Evolutionary conservation across 2,113 vertebrate genomes (phyloP).

Genomic region (Sylvietta virens): DNA sequence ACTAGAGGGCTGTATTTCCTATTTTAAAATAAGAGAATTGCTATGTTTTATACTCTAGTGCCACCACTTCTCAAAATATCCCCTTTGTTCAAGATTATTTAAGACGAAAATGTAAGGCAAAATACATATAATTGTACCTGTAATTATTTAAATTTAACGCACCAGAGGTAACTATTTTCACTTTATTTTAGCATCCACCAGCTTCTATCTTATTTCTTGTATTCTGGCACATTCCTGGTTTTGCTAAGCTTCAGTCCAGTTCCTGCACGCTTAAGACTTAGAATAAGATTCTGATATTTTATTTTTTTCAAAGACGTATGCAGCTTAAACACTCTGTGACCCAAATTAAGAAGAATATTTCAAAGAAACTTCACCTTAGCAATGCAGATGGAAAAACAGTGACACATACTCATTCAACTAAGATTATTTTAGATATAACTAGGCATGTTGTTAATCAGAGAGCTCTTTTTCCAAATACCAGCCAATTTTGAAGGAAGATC

Average conservation of each 20-base stretch:
- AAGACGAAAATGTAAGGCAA: neutral
- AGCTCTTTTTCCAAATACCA: neutral
- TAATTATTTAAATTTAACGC: neutral
- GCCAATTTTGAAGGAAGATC: neutral
- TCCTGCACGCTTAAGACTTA: neutral
- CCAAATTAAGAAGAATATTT: neutral
- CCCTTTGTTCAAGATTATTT: neutral
- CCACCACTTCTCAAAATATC: neutral
- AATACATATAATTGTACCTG: neutral
- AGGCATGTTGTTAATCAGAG: neutral
- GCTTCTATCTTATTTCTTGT: neutral
- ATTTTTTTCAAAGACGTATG: neutral
- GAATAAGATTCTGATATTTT: neutral
- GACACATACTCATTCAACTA: neutral
- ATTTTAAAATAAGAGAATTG: neutral
- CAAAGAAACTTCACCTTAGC: neutral
- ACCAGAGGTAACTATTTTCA: neutral
- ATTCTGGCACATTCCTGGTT: neutral
- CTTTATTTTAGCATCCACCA: neutral
- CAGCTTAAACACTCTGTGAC: neutral
- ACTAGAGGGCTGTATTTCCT: slow-evolving; percentile 78
- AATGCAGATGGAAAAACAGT: neutral
- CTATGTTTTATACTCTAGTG: neutral
- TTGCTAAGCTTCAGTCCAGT: neutral
- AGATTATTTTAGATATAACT: neutral